These are phyloP conservation scores for Girardinus metallicus DNA, from an alignment of 2,797 vertebrate genomes.

Conservation along the genomic window DNA sequence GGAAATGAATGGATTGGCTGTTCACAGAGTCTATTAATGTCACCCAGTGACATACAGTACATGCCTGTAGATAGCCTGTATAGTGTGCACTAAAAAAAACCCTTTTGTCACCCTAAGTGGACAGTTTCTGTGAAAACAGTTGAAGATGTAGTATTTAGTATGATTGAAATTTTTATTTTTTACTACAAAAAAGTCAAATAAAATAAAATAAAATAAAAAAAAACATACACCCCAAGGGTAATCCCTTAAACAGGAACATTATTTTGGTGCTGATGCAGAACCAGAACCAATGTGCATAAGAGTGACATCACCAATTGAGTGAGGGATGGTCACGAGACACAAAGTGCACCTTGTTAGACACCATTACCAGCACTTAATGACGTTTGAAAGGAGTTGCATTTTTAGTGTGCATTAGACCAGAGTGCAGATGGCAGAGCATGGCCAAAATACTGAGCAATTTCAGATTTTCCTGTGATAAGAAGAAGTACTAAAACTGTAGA, in stretches of 20 bases:
- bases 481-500: too few species aligned
- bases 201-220: not conserved
- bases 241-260: not conserved
- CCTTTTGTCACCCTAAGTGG: not conserved
- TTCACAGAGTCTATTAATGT: slow-evolving; percentile 61
- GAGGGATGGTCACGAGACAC: not conserved
- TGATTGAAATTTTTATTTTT: not conserved
- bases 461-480: not conserved
- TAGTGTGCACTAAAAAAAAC: not conserved
- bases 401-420: not conserved
- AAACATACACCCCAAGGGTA: not conserved
- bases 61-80: slow-evolving; percentile 3
- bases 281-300: not conserved
- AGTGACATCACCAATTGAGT: not conserved
- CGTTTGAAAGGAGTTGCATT: not conserved
- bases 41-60: slow-evolving; percentile 43
- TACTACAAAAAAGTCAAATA: not conserved
- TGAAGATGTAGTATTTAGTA: not conserved
- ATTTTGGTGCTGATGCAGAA: not conserved
- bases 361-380: not conserved
- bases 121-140: slow-evolving; percentile 20
- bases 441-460: not conserved
- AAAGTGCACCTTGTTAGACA: not conserved
- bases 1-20: slow-evolving; percentile 49
- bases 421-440: not conserved